Conservation (phyloP, 23 tunicate genomes). For the Diplosoma virens region DNA sequence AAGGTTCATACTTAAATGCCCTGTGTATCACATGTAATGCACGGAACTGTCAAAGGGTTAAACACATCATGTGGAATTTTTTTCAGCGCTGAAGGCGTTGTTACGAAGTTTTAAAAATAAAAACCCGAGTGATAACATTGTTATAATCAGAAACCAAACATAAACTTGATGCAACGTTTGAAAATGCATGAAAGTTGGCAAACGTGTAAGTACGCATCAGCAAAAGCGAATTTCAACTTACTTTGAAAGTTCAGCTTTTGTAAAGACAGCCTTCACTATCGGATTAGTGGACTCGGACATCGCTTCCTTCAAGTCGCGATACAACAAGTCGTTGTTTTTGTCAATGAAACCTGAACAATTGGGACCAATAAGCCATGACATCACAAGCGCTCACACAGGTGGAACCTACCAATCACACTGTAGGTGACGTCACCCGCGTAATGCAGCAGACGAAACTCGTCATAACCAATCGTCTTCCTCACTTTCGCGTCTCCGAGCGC, state of each 20-base stretch:
- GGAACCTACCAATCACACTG: slow-evolving; percentile 71
- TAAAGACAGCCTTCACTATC: slow-evolving; percentile 57
- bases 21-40: too few species aligned
- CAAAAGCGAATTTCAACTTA: neutral
- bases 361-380: too few species aligned
- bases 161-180: too few species aligned
- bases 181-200: too few species aligned
- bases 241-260: slow-evolving; percentile 67
- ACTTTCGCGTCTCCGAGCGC: slow-evolving; percentile 77
- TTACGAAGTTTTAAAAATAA: too few species aligned
- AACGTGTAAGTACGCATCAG: neutral
- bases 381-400: too few species aligned
- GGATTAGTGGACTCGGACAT: slow-evolving; percentile 73
- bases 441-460: slow-evolving; percentile 77
- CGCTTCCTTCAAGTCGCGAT: slow-evolving; percentile 84
- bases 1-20: too few species aligned
- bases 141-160: too few species aligned
- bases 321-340: slow-evolving; percentile 90
- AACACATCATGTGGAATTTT: too few species aligned
- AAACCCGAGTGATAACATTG: too few species aligned
- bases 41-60: too few species aligned
- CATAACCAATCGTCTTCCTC: slow-evolving; percentile 83
- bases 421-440: slow-evolving; percentile 96
- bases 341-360: slow-evolving; percentile 79
- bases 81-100: too few species aligned